A percentile compares a stretch with the other conserved stretches of the same genome.
Conservation (phyloP, 2,797 vertebrate species). For the Hybognathus amarus region DNA sequence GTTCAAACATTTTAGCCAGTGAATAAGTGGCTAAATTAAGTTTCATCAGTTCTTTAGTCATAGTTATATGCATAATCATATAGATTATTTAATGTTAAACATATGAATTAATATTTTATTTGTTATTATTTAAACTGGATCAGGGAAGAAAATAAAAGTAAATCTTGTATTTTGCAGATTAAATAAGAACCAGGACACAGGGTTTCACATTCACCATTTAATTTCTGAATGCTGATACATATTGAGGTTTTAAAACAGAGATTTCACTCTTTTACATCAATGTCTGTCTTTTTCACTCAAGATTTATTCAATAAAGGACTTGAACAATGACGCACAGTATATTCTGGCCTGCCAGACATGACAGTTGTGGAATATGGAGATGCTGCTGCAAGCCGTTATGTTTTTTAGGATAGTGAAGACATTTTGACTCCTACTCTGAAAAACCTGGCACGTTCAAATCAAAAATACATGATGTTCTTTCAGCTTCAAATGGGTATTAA, state of each 20-base stretch:
- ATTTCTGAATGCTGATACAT: conserved; percentile 66
- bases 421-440: conserved; percentile 26
- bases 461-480: conserved; percentile 32
- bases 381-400: conserved; percentile 36
- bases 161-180: background rate
- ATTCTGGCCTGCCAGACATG: conserved; percentile 62
- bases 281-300: conserved; percentile 34
- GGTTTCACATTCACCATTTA: conserved; percentile 71
- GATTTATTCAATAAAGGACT: conserved; percentile 27
- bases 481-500: conserved; percentile 23
- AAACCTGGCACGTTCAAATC: conserved; percentile 4
- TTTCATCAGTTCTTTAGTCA: background rate
- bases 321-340: conserved; percentile 34
- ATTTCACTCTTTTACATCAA: conserved; percentile 40
- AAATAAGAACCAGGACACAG: conserved; percentile 34
- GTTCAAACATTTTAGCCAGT: background rate
- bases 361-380: conserved; percentile 29
- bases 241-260: conserved; percentile 22
- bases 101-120: background rate
- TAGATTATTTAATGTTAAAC: background rate
- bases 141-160: conserved; percentile 15
- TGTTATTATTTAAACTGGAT: background rate
- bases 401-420: conserved; percentile 19
- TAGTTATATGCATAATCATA: background rate
- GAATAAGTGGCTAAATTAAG: background rate